Evolutionary conservation across 2,888 invertebrate genomes (phyloP).

Genomic region (Furcula furcula): DNA sequence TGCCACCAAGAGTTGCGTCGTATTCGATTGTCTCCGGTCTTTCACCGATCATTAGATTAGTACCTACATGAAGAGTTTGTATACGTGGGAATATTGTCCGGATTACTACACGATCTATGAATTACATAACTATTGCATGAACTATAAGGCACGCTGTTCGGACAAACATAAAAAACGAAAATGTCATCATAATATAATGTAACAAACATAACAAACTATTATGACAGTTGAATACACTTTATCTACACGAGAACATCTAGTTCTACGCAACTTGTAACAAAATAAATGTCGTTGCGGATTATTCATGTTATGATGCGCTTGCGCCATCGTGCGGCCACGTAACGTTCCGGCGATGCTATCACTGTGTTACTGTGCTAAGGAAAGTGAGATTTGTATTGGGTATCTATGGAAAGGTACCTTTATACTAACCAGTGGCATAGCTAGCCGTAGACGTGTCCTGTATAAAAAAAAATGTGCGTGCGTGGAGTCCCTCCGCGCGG

Average conservation of each 20-base stretch:
- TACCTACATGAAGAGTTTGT: slow-evolving; percentile 9
- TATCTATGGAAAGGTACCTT: slow-evolving; percentile 46
- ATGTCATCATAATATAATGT: slow-evolving; percentile 40
- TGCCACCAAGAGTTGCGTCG: too few species aligned
- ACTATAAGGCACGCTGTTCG: slow-evolving; percentile 8
- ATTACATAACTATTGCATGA: slow-evolving; percentile 13
- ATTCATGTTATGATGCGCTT: slow-evolving; percentile 48
- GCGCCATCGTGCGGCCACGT: slow-evolving; percentile 52
- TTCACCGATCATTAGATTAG: slow-evolving; percentile 7
- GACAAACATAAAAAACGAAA: slow-evolving; percentile 29
- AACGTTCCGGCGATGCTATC: slow-evolving; percentile 47
- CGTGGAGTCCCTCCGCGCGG: too few species aligned
- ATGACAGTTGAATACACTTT: slow-evolving; percentile 53
- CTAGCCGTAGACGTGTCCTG: slow-evolving; percentile 5
- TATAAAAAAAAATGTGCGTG: background rate
- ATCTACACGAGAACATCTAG: slow-evolving; percentile 59
- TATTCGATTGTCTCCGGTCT: slow-evolving; percentile 14
- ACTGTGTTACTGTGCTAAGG: slow-evolving; percentile 55
- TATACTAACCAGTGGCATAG: slow-evolving; percentile 9
- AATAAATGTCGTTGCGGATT: slow-evolving; percentile 62
- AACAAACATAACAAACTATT: slow-evolving; percentile 45
- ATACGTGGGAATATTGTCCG: slow-evolving; percentile 8
- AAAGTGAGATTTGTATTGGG: slow-evolving; percentile 62
- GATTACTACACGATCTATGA: slow-evolving; percentile 9
- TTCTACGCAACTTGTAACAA: slow-evolving; percentile 54